Evolutionary conservation across 2,113 vertebrate genomes (phyloP).

Genomic region (Aix galericulata): DNA sequence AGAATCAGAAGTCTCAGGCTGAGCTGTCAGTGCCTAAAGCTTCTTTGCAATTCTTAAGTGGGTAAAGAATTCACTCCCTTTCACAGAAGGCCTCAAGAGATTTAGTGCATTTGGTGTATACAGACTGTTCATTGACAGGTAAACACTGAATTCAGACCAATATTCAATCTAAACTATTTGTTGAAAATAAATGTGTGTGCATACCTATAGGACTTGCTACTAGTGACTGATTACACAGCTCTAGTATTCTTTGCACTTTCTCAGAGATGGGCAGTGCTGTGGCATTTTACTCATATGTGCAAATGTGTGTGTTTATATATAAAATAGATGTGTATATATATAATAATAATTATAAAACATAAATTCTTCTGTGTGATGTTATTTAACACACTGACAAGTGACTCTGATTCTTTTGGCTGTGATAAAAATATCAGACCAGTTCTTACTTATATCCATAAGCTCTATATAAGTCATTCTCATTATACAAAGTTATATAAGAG

Average conservation of each 20-base stretch:
- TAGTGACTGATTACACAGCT: background rate
- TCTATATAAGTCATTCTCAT: background rate
- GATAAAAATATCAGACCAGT: background rate
- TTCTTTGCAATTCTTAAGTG: background rate
- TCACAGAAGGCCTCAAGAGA: background rate
- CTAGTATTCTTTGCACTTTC: background rate
- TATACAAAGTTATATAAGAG: background rate
- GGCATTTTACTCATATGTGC: background rate
- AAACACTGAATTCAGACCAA: background rate
- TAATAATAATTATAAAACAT: no score
- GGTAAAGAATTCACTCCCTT: background rate
- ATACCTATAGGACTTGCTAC: background rate
- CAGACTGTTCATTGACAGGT: background rate
- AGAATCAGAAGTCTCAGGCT: background rate
- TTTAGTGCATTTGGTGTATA: background rate
- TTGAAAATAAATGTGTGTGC: background rate
- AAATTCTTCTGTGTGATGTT: background rate
- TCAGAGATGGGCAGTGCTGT: background rate
- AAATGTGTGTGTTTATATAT: no score
- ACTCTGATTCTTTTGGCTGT: background rate
- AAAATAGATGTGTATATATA: no score
- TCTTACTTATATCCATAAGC: background rate
- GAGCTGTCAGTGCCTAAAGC: background rate
- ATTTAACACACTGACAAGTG: background rate
- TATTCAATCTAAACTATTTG: background rate